Evolutionary conservation across 2,888 invertebrate species (phyloP).

Genomic region (Nipponacmea schrenckii): DNA sequence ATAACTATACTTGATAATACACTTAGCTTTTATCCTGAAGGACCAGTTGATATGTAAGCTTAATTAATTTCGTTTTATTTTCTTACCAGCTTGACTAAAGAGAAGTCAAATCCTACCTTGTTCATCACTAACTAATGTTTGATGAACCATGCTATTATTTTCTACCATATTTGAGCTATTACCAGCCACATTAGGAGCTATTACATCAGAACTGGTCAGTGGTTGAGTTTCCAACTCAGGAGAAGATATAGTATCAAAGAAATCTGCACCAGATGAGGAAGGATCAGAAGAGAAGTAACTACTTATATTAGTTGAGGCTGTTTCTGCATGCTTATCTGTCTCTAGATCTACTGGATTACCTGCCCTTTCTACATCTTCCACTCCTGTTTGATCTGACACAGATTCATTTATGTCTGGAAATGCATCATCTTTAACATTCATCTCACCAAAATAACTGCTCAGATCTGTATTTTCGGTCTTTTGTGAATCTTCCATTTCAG

Average conservation of each 20-base stretch:
- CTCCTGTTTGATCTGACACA: neutral
- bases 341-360: slow-evolving; percentile 7
- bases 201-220: neutral
- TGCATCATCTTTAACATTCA: neutral
- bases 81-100: no score
- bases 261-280: slow-evolving; percentile 39
- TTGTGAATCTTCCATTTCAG: slow-evolving; percentile 8
- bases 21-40: no score
- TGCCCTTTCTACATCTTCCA: neutral
- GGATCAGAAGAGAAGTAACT: slow-evolving; percentile 49
- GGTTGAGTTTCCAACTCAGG: no score
- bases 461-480: neutral
- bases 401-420: neutral
- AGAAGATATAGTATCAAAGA: slow-evolving; percentile 43
- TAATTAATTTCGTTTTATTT: no score
- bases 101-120: neutral
- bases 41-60: no score
- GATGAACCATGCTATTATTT: neutral
- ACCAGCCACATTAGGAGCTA: neutral
- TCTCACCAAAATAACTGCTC: neutral
- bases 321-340: neutral
- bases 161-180: no score
- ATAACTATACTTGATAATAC: no score
- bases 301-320: slow-evolving; percentile 33
- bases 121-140: neutral